These are phyloP conservation scores for Andrena fulva DNA, from an alignment of 2,888 invertebrate genomes.

Conservation along the genomic window DNA sequence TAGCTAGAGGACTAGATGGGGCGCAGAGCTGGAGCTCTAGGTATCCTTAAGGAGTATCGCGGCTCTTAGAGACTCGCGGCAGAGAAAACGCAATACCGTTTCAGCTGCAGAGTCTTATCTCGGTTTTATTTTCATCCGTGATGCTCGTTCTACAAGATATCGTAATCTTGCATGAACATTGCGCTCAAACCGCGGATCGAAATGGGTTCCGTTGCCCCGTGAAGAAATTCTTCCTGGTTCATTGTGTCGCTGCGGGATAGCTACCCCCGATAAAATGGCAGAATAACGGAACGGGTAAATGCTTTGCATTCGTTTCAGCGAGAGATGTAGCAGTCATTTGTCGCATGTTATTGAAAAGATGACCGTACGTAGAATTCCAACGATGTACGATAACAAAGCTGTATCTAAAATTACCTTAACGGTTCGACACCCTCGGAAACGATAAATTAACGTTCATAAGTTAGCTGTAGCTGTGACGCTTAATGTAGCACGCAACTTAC, in stretches of 20 bases:
- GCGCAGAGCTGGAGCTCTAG: slow-evolving; percentile 6
- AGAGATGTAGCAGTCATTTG: not conserved
- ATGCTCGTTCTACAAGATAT: slow-evolving; percentile 52
- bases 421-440: too few relatives aligned
- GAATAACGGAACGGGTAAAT: not conserved
- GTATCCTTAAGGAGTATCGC: slow-evolving; percentile 38
- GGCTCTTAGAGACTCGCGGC: slow-evolving; percentile 25
- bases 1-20: not conserved
- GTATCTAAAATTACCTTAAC: too few relatives aligned
- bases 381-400: too few relatives aligned
- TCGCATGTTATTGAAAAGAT: too few relatives aligned
- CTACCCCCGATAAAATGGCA: slow-evolving; percentile 11
- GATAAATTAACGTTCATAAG: too few relatives aligned
- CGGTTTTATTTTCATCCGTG: slow-evolving; percentile 45
- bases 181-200: slow-evolving; percentile 29
- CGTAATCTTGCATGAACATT: slow-evolving; percentile 57
- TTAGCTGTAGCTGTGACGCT: not conserved
- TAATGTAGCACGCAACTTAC: slow-evolving; percentile 86
- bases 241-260: slow-evolving; percentile 3
- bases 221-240: slow-evolving; percentile 32
- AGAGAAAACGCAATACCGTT: slow-evolving; percentile 53
- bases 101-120: slow-evolving; percentile 54
- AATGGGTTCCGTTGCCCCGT: slow-evolving; percentile 19
- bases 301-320: too few relatives aligned
- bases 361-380: too few relatives aligned